phyloP scores from a whole-genome alignment of 2,888 invertebrate genomes.

The Drosophila pseudotalamancana region DNA sequence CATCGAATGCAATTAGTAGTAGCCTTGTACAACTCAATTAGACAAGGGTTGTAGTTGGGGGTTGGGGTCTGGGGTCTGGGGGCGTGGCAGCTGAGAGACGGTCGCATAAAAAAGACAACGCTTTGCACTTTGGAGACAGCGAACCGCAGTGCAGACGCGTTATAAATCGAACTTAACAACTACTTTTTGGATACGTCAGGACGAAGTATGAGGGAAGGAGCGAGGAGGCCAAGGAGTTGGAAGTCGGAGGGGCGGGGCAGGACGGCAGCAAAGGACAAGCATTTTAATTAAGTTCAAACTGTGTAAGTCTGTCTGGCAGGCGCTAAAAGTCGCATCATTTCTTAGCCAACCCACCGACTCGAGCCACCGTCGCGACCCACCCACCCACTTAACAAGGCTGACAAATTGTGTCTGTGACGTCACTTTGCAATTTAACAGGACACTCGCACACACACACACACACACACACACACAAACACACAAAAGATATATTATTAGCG shows the following conservation, averaged over 20 bases:
- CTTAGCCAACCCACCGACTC: slow-evolving; percentile 14
- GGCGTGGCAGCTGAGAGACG: slow-evolving; percentile 25
- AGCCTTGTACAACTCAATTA: slow-evolving; percentile 83
- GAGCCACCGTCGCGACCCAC: too few species aligned
- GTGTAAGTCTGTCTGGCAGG: slow-evolving; percentile 53
- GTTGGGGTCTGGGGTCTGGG: background rate
- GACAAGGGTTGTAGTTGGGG: slow-evolving; percentile 39
- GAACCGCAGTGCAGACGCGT: slow-evolving; percentile 70
- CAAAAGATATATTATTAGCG: slow-evolving; percentile 60
- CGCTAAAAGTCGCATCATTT: slow-evolving; percentile 77
- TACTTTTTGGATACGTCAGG: slow-evolving; percentile 36
- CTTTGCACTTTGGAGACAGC: slow-evolving; percentile 76
- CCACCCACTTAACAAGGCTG: slow-evolving; percentile 64
- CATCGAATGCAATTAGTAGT: slow-evolving; percentile 83
- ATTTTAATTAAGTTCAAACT: slow-evolving; percentile 81
- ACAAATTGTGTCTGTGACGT: slow-evolving; percentile 74
- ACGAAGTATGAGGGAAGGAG: slow-evolving; percentile 11
- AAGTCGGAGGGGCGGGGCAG: background rate
- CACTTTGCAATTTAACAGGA: slow-evolving; percentile 63
- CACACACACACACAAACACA: slow-evolving; percentile 10
- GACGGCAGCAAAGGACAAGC: slow-evolving; percentile 50
- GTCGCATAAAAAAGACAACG: slow-evolving; percentile 44
- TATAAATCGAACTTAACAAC: slow-evolving; percentile 79
- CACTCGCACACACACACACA: slow-evolving; percentile 16
- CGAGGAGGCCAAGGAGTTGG: slow-evolving; percentile 13